These are phyloP conservation scores for Sebastolobus alascanus DNA, from an alignment of 2,797 vertebrate species.

Conservation along the genomic window DNA sequence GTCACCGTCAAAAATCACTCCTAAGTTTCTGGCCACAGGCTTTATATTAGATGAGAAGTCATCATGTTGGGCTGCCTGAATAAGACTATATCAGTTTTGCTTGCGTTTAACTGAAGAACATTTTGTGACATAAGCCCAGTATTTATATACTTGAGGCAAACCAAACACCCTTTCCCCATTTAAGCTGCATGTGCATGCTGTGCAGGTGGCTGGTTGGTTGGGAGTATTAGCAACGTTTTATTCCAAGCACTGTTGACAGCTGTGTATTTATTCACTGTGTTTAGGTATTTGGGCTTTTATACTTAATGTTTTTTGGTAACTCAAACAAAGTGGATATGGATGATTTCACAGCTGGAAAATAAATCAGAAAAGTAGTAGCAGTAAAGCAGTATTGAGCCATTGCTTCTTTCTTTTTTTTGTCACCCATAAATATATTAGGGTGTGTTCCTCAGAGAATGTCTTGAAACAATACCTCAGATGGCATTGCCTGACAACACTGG, in stretches of 20 bases:
- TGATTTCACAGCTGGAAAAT: background rate
- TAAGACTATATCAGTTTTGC: background rate
- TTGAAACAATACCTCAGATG: slow-evolving; percentile 10
- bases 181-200: background rate
- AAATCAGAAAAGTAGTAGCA: background rate
- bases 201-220: background rate
- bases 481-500: background rate
- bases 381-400: no score
- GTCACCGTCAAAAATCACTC: background rate
- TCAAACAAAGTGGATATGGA: background rate
- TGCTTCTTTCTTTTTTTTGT: background rate
- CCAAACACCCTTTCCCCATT: background rate
- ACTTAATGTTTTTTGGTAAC: background rate
- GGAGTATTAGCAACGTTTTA: background rate
- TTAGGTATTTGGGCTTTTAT: background rate
- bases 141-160: slow-evolving; percentile 12
- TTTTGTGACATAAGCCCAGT: background rate
- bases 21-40: background rate
- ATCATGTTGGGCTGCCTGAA: background rate
- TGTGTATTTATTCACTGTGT: background rate
- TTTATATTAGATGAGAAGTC: background rate
- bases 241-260: background rate
- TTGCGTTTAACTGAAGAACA: background rate
- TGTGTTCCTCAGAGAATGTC: background rate
- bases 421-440: background rate